phyloP scores from a whole-genome alignment of 1,140 invertebrate genomes.

The Trinorchestia longiramus region DNA sequence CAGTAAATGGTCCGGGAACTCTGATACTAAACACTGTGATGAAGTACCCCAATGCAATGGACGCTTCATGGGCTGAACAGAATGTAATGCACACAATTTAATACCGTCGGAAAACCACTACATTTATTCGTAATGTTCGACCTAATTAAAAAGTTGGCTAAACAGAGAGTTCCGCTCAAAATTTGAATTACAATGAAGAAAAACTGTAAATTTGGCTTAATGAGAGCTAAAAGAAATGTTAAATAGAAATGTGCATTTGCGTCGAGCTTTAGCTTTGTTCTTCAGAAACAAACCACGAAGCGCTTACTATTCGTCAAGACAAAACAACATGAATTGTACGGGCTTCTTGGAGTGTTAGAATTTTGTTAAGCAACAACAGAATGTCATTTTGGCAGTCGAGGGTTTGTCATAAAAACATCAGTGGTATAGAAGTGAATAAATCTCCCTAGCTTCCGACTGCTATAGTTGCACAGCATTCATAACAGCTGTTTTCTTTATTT shows the following conservation, averaged over 20 bases:
- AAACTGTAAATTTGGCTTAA: not conserved
- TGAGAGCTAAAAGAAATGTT: not conserved
- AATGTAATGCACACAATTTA: not conserved
- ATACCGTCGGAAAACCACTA: not conserved
- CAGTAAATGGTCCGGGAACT: not conserved
- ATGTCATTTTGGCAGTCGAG: not conserved
- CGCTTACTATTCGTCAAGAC: not conserved
- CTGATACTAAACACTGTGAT: constrained; percentile 1
- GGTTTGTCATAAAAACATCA: not conserved
- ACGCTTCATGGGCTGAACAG: not conserved
- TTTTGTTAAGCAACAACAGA: not conserved
- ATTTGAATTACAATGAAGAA: not conserved
- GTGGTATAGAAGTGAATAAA: not conserved
- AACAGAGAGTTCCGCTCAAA: not conserved
- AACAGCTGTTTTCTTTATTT: not conserved
- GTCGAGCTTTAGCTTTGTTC: not conserved
- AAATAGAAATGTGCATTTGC: not conserved
- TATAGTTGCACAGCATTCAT: not conserved
- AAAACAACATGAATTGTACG: not conserved
- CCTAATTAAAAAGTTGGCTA: not conserved
- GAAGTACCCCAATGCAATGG: not conserved
- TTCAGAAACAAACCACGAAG: not conserved
- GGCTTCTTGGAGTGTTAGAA: not conserved
- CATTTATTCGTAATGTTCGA: not conserved
- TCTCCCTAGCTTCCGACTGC: not conserved